Base-by-base conservation (phyloP, 1,140 invertebrate species). In the Drosophila pectinifera region DNA sequence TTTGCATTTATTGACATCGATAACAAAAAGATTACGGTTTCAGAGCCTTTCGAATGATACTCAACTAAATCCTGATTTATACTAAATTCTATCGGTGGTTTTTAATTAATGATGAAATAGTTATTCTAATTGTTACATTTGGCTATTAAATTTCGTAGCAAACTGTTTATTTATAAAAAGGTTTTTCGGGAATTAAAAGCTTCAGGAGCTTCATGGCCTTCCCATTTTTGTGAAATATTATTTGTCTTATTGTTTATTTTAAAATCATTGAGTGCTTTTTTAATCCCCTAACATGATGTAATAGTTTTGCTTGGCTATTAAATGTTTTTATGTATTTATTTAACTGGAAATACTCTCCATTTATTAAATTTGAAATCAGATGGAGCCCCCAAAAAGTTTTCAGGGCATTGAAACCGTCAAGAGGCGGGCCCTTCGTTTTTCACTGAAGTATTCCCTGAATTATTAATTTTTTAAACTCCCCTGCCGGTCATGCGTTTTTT, bases 391-490 rank as follows among this genome's bases (percentile, higher is more conserved):
- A 41, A 20, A 13, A 61, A 22, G 6, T 24, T 63, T 38, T 65
- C 24, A 18, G 13, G 22, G 16, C 16, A 63, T 34, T 36, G 28
- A 51, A 39, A 65, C 11, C 42, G 22, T 39, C 22, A 45, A 16
- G 4, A 13, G 8, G 14, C 61, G n/a, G 13, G n/a, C 41, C 11
- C 43, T 62, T 65, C 16, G 11, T 18, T 20, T 13, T 38, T 39
- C 14, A 8, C 14, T 13, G 2, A 34, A 63, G 42, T 3, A 20
- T 26, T 26, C 14, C 14, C 28, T 49, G 38, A 64, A 74, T 64
- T 56, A 74, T 65, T 75, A 45, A 75, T 63, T 8, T 10, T 62
- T 46, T 20, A 22, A 61, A 41, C 39, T 48, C 46, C 43, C 42
- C 41, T 18, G 7, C 34, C 38, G 24, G 61, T 38, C 31, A 20